Conservation (phyloP, 2,888 invertebrate species). For the Incurvaria masculella region DNA sequence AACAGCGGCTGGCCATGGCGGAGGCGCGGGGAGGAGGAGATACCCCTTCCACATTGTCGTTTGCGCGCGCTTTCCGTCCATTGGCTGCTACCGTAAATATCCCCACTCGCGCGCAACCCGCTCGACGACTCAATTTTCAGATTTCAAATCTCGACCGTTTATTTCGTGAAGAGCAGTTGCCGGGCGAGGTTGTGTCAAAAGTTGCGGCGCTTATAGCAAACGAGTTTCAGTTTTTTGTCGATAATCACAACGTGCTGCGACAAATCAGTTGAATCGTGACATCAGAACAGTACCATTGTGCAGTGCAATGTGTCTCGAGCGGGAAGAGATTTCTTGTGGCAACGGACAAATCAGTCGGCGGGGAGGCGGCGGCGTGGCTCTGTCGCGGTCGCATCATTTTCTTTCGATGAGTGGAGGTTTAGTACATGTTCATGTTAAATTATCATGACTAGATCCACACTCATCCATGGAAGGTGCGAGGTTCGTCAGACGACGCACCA, state of each 20-base stretch:
- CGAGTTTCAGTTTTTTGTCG: slow-evolving; percentile 28
- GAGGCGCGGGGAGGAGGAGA: slow-evolving; percentile 10
- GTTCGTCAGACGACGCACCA: slow-evolving; percentile 36
- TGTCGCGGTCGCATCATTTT: slow-evolving; percentile 44
- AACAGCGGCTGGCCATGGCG: too few relatives aligned
- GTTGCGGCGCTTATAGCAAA: slow-evolving; percentile 7
- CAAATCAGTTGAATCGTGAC: slow-evolving; percentile 5
- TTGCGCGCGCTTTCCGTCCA: slow-evolving; percentile 35
- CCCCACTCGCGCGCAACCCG: slow-evolving; percentile 30
- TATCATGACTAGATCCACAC: slow-evolving; percentile 78
- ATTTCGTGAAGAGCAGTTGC: slow-evolving; percentile 46
- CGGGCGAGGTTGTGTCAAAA: slow-evolving; percentile 32
- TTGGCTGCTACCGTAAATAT: slow-evolving; percentile 29
- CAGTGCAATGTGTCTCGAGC: not conserved
- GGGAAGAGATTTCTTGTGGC: not conserved
- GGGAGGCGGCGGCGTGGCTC: slow-evolving; percentile 15
- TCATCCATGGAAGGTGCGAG: slow-evolving; percentile 69
- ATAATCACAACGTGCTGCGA: slow-evolving; percentile 45
- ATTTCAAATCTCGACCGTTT: slow-evolving; percentile 59
- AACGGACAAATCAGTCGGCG: not conserved
- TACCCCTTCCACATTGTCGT: slow-evolving; percentile 26
- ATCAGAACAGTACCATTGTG: not conserved
- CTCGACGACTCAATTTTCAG: slow-evolving; percentile 51
- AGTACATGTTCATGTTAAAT: slow-evolving; percentile 61
- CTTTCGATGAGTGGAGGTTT: slow-evolving; percentile 73